phyloP scores from a whole-genome alignment of 2,113 vertebrate genomes.

The Brachyhypopomus occidentalis region DNA sequence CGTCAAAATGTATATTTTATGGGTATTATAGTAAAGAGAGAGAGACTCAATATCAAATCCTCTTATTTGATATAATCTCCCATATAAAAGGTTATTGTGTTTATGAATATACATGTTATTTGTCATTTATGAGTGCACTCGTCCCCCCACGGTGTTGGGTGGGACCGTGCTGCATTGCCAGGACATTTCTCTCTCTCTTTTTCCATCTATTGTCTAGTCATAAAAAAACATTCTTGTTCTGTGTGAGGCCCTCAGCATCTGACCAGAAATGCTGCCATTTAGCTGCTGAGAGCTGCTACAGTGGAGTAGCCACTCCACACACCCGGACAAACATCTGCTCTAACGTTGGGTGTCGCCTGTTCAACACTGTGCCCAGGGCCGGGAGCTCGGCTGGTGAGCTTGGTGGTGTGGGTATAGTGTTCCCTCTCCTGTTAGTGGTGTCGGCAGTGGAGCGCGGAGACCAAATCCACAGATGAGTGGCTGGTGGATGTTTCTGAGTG shows the following conservation, averaged over 20 bases:
- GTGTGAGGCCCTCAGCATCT: neutral
- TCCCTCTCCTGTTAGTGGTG: neutral
- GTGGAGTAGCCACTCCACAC: neutral
- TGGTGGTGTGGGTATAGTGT: neutral
- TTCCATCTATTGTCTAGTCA: constrained; percentile 19
- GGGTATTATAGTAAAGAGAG: constrained; percentile 31
- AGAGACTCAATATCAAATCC: constrained; percentile 36
- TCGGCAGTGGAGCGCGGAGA: neutral
- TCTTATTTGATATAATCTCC: constrained; percentile 31
- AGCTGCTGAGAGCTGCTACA: constrained; percentile 9
- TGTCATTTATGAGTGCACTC: constrained; percentile 32
- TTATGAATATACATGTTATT: constrained; percentile 40
- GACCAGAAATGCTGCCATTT: neutral
- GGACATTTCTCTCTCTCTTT: neutral
- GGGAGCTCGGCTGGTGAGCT: neutral
- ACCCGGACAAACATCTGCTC: neutral
- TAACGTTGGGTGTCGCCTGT: neutral
- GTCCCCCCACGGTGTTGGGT: constrained; percentile 37
- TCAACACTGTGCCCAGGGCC: neutral
- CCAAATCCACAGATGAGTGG: neutral
- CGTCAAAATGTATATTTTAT: constrained; percentile 37
- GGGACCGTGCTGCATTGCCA: constrained; percentile 15
- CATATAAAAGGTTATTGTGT: constrained; percentile 45
- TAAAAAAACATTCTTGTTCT: constrained; percentile 24
- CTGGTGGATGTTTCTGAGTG: neutral